These are phyloP conservation scores for Cerastis leucographa DNA, from an alignment of 2,888 invertebrate species.

Conservation along the genomic window DNA sequence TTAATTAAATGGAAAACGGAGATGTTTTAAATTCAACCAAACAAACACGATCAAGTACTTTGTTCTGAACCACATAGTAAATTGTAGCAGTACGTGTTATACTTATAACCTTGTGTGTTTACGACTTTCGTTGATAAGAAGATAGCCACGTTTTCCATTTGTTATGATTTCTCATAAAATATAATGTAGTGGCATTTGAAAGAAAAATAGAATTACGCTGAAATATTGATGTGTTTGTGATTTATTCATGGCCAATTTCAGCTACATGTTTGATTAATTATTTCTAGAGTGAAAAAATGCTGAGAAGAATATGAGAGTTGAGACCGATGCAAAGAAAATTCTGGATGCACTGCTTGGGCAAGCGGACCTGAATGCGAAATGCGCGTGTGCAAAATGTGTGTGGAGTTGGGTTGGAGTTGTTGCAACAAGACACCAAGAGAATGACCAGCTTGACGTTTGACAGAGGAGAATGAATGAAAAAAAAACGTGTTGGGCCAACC, in stretches of 20 bases:
- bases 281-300: neutral
- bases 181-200: neutral
- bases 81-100: neutral
- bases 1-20: too few relatives aligned
- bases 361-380: neutral
- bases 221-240: neutral
- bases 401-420: too few relatives aligned
- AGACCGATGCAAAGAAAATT: neutral
- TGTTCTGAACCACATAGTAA: neutral
- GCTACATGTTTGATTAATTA: neutral
- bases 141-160: slow-evolving; percentile 42
- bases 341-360: neutral
- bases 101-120: slow-evolving; percentile 34
- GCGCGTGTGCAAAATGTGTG: too few relatives aligned
- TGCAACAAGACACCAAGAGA: too few relatives aligned
- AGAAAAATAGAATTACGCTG: neutral
- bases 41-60: neutral
- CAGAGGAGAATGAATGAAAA: too few relatives aligned
- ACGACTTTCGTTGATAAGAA: slow-evolving; percentile 41
- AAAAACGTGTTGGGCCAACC: too few relatives aligned
- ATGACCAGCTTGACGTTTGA: too few relatives aligned
- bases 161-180: slow-evolving; percentile 15
- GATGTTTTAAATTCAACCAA: neutral
- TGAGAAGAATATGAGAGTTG: neutral
- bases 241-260: neutral